A percentile compares a stretch with the other conserved stretches of the same genome.
Conservation (phyloP, 1,140 invertebrate genomes). For the Neuroterus valhalla region DNA sequence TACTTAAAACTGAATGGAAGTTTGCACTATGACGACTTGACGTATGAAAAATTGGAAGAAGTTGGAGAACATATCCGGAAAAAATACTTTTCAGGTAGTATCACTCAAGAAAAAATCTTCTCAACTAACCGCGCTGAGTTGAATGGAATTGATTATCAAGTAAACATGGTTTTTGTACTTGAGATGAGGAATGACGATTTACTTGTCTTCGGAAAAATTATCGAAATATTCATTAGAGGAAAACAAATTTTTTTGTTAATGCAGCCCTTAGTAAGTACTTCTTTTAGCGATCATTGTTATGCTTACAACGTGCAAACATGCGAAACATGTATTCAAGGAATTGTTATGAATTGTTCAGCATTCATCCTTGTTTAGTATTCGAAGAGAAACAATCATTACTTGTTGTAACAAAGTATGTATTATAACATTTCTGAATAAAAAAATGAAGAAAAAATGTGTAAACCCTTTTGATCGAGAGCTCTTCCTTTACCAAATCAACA, state of each 20-base stretch:
- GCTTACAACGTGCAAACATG: background rate
- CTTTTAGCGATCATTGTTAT: slow-evolving; percentile 3
- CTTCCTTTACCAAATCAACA: too few relatives aligned
- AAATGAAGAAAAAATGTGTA: too few relatives aligned
- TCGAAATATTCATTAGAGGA: slow-evolving; percentile 16
- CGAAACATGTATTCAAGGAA: background rate
- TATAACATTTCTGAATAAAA: slow-evolving; percentile 17
- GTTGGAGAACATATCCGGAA: slow-evolving; percentile 1
- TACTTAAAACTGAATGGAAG: slow-evolving; percentile 37
- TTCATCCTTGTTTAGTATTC: slow-evolving; percentile 21
- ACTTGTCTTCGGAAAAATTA: slow-evolving; percentile 28
- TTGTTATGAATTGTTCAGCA: background rate
- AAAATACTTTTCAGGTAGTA: slow-evolving; percentile 34
- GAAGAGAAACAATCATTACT: background rate
- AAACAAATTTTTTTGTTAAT: slow-evolving; percentile 14
- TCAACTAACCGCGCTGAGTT: slow-evolving; percentile 31
- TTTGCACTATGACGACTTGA: slow-evolving; percentile 36
- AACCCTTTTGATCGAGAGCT: too few relatives aligned
- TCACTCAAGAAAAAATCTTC: slow-evolving; percentile 33
- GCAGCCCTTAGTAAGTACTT: background rate
- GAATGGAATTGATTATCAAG: slow-evolving; percentile 35
- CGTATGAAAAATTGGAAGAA: slow-evolving; percentile 19
- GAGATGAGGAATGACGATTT: slow-evolving; percentile 31
- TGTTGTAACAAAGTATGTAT: background rate
- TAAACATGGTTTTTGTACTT: slow-evolving; percentile 42